Evolutionary conservation across 2,888 invertebrate genomes (phyloP).

Genomic region (Bimastos eiseni): DNA sequence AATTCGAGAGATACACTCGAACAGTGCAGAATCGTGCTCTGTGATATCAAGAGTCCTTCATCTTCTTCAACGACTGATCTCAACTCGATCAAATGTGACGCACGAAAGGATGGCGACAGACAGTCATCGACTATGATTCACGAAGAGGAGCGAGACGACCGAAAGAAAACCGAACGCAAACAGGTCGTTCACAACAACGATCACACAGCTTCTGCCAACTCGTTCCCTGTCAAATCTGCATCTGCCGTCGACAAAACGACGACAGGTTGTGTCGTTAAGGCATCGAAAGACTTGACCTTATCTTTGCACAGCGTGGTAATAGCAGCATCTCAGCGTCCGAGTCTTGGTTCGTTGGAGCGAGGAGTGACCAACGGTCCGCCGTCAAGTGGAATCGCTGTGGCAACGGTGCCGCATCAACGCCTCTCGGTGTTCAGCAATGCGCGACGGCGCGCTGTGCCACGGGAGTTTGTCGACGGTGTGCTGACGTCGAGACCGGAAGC

Average conservation of each 20-base stretch:
- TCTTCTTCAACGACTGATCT: not conserved
- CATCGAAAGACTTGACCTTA: not conserved
- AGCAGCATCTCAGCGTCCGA: not conserved
- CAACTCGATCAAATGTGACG: not conserved
- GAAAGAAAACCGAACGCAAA: not conserved
- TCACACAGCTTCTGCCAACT: not conserved
- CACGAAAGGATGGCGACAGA: not conserved
- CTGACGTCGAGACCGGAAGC: conserved; percentile 5
- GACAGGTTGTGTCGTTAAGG: not conserved
- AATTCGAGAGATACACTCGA: not conserved
- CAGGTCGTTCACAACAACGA: not conserved
- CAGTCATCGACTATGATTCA: not conserved
- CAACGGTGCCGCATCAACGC: not conserved
- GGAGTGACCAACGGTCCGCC: not conserved
- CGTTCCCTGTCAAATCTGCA: not conserved
- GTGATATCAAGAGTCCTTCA: not conserved
- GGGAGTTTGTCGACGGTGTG: not conserved
- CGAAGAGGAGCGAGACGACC: not conserved
- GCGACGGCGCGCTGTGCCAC: not conserved
- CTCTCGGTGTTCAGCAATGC: not conserved
- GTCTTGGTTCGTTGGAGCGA: not conserved
- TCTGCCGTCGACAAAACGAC: not conserved
- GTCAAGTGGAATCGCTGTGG: not conserved
- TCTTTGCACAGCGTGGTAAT: not conserved
- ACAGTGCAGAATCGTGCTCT: not conserved